phyloP scores from a whole-genome alignment of 2,113 vertebrate genomes.

The Lates calcarifer region DNA sequence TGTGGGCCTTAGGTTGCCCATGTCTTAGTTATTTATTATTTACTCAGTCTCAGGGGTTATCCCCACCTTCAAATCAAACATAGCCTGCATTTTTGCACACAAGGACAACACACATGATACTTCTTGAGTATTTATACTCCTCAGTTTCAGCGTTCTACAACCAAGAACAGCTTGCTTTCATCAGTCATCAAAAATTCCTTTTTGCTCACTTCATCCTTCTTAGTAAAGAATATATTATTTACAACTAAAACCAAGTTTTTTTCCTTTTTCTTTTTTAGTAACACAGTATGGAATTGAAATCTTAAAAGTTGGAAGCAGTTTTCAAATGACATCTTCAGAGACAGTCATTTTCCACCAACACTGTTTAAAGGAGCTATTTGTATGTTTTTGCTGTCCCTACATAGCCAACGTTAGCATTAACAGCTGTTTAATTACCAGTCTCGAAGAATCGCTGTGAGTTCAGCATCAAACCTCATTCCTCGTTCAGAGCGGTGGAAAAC shows the following conservation, averaged over 20 bases:
- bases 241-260: background rate
- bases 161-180: slow-evolving; percentile 1
- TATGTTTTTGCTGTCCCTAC: no score
- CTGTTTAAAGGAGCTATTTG: no score
- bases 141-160: background rate
- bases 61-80: background rate
- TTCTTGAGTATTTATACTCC: background rate
- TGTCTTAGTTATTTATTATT: slow-evolving; percentile 22
- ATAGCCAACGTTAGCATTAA: no score
- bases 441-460: no score
- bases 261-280: background rate
- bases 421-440: no score
- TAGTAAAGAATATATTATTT: background rate
- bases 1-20: background rate
- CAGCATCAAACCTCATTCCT: no score
- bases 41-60: background rate
- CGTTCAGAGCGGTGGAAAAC: no score
- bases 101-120: background rate
- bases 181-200: slow-evolving; percentile 1
- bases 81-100: background rate
- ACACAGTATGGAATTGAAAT: no score
- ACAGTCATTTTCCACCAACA: no score
- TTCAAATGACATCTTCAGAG: no score
- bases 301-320: no score
- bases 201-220: background rate